These are phyloP conservation scores for Telmatochromis sp. DNA, from an alignment of 2,113 vertebrate species.

Conservation along the genomic window DNA sequence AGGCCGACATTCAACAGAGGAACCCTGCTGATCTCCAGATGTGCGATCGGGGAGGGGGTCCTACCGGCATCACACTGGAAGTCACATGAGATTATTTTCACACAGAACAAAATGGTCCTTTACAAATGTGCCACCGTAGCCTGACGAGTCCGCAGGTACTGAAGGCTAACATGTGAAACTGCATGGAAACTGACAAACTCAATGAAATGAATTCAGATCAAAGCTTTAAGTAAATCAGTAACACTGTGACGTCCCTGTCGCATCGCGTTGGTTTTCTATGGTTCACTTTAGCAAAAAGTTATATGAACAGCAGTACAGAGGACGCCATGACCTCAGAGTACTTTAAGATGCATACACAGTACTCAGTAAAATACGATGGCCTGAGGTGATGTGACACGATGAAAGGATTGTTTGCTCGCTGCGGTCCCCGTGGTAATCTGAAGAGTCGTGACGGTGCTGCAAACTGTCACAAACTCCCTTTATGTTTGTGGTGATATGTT, in stretches of 20 bases:
- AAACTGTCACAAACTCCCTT: not conserved
- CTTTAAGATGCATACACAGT: not conserved
- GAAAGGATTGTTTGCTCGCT: not conserved
- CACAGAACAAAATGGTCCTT: not conserved
- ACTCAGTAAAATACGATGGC: not conserved
- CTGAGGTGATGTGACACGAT: not conserved
- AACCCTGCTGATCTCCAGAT: not conserved
- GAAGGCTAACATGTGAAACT: not conserved
- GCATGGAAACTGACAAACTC: not conserved
- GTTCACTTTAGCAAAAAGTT: not conserved
- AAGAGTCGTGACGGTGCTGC: not conserved
- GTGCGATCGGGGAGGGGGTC: not conserved
- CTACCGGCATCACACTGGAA: not conserved
- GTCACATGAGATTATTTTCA: not conserved
- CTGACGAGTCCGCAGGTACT: not conserved
- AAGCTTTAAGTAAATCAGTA: not conserved
- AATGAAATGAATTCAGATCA: not conserved
- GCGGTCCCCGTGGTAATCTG: not conserved
- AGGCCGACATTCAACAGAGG: not conserved
- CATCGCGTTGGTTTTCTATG: accelerated
- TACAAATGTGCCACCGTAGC: not conserved
- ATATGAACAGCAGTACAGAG: not conserved
- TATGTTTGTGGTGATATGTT: not conserved
- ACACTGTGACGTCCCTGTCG: not conserved
- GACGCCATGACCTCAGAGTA: not conserved